phyloP scores from a whole-genome alignment of 2,113 vertebrate genomes.

The Porphyrio hochstetteri region DNA sequence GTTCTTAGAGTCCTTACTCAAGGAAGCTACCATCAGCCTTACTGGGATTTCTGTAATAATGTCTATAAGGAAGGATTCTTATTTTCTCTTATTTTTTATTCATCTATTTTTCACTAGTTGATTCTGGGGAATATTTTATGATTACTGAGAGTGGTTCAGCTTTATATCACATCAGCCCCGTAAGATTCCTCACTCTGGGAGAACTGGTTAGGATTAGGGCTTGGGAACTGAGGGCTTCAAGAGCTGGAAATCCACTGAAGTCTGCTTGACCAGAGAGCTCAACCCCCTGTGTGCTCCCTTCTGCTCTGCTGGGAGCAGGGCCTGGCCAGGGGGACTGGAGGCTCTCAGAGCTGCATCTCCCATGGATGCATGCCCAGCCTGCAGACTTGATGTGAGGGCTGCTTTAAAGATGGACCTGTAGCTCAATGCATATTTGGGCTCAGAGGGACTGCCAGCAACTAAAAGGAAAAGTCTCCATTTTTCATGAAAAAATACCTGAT shows the following conservation, averaged over 20 bases:
- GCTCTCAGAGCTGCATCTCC: not conserved
- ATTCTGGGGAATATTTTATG: not conserved
- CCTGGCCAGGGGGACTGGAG: too few species aligned
- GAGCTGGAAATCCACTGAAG: not conserved
- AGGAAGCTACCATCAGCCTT: not conserved
- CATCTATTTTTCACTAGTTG: not conserved
- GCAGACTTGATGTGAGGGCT: not conserved
- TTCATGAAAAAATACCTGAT: not conserved
- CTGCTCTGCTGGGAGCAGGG: not conserved
- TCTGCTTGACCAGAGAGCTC: not conserved
- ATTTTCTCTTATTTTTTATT: not conserved
- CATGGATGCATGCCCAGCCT: rapidly evolving
- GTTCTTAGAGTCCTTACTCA: not conserved
- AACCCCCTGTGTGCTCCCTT: rapidly evolving
- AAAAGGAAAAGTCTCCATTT: not conserved
- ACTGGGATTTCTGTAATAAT: not conserved
- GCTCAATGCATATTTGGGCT: rapidly evolving
- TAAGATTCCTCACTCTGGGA: not conserved
- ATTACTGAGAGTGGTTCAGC: not conserved
- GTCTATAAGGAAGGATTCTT: not conserved
- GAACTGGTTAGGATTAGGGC: not conserved
- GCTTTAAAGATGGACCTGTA: not conserved
- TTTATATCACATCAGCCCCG: not conserved
- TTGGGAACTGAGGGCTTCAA: not conserved
- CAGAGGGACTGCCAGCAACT: not conserved